These are phyloP conservation scores for Ivindomyrus marchei DNA, from an alignment of 2,113 vertebrate species.

Conservation along the genomic window DNA sequence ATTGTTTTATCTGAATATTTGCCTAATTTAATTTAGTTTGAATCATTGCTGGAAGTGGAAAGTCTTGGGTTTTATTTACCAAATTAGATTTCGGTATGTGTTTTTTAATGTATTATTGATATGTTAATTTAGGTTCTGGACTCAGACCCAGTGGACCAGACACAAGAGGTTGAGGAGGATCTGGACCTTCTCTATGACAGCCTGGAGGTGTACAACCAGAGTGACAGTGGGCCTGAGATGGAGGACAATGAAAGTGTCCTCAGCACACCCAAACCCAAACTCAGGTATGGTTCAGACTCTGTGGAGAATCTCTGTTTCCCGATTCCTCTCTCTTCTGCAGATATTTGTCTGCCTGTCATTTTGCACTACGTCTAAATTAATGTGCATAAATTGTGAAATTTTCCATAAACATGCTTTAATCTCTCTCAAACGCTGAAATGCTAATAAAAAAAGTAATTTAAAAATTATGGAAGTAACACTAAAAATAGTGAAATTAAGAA, in stretches of 20 bases:
- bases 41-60: neutral
- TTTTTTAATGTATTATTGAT: neutral
- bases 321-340: neutral
- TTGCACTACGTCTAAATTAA: neutral
- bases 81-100: no score
- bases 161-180: constrained; percentile 51
- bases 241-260: constrained; percentile 52
- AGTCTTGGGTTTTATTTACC: neutral
- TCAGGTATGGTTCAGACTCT: constrained; percentile 35
- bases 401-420: neutral
- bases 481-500: neutral
- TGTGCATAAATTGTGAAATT: neutral
- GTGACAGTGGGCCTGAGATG: constrained; percentile 52
- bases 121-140: constrained; percentile 43
- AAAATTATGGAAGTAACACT: neutral
- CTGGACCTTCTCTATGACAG: constrained; percentile 52
- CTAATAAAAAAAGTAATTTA: neutral
- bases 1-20: neutral
- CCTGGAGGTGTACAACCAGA: constrained; percentile 52
- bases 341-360: neutral
- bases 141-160: constrained; percentile 52
- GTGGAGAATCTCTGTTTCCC: neutral
- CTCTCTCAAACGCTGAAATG: neutral
- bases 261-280: constrained; percentile 53
- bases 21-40: neutral